Evolutionary conservation across 92 coral and sea anemone genomes (phyloP).

Genomic region (Montipora capitata): DNA sequence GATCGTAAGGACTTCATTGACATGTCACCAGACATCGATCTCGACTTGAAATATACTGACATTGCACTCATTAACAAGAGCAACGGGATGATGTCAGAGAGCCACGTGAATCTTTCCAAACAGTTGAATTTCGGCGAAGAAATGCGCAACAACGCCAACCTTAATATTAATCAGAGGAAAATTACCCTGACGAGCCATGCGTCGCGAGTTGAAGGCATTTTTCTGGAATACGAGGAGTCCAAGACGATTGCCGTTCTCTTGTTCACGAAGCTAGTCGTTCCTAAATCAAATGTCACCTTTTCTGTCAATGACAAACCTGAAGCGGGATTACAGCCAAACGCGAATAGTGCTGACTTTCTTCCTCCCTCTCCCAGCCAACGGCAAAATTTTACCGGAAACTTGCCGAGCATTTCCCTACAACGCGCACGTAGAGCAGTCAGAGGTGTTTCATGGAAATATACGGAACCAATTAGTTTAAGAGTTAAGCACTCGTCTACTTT

Average conservation of each 20-base stretch:
- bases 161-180: constrained; percentile 30
- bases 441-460: too few relatives aligned
- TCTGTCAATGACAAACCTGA: not conserved
- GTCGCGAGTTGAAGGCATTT: constrained; percentile 22
- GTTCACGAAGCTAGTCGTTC: constrained; percentile 23
- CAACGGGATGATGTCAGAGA: constrained; percentile 57
- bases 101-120: constrained; percentile 22
- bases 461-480: too few relatives aligned
- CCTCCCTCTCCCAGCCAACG: not conserved
- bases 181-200: constrained; percentile 33
- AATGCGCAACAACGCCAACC: constrained; percentile 26
- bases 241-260: not conserved
- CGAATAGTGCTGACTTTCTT: not conserved
- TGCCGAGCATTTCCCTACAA: not conserved
- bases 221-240: constrained; percentile 14
- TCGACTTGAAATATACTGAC: constrained; percentile 53
- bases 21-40: constrained; percentile 53
- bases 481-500: not conserved
- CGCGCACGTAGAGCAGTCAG: constrained; percentile 9
- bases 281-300: not conserved
- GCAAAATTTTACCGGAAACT: not conserved
- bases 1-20: constrained; percentile 40
- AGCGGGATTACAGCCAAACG: not conserved
- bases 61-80: constrained; percentile 35
- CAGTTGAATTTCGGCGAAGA: constrained; percentile 61